Base-by-base conservation (phyloP, 2,888 invertebrate species). In the Rhamphomyia laevipes region DNA sequence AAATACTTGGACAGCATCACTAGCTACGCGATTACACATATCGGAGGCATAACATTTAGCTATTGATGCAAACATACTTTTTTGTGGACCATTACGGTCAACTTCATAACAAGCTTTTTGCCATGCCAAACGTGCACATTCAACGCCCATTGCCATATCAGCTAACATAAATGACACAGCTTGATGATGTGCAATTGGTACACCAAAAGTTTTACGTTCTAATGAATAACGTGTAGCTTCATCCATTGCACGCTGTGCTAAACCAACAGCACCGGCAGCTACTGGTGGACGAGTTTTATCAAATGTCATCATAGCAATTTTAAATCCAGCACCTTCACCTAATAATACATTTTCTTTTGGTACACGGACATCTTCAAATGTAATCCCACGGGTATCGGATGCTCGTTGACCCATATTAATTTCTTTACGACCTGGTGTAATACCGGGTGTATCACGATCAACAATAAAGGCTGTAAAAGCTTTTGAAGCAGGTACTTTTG, bases 1-100 rank as follows among this genome's bases (percentile, higher is more conserved):
- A 66, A 89, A 90, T 23, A 92, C 76, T 77, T 91, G 86, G 0
- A 94, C 93, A 43, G 93, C 92, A 70, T 93, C 91, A 0, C 87
- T 73, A 1, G 93, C 92, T 51, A 83, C 80, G 65, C 88, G 88
- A 67, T 93, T 93, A 12, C 92, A 92, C 45, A 89, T 76, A 65
- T 94, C 92, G 0, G 84, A 84, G 7, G 89, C 86, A 60, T 84
- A 82, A 56, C 84, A 84, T 70, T 94, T 94, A 12, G 93, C 91
- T 47, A 95, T 85, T 13, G 92, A 90, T 0, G 94, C 92, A 52
- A 79, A 77, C 17, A 52, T 15, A 55, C 82, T 81, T 1, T 88
- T 86, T 64, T 88, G 87, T 56, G 75, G 74, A 52, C 71, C 69
- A 46, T 75, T 75, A 73, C 63, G 77, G 65, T 94, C 94, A 7